Evolutionary conservation across 2,113 vertebrate species (phyloP), one percentile per base, ranked within the genome.

Genomic region (Phaetusa simplex): DNA sequence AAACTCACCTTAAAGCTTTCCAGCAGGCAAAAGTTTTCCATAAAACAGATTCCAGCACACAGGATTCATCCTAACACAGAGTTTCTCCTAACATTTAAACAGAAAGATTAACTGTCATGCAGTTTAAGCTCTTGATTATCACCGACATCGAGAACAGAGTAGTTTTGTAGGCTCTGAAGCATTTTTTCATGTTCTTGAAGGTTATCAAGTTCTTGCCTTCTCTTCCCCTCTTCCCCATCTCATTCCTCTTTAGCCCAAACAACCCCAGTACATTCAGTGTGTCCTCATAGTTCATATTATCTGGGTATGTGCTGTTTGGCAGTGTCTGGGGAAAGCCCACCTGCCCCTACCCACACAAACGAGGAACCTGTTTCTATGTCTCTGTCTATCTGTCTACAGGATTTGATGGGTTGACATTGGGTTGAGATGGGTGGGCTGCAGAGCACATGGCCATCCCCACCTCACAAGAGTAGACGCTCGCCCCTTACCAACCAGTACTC

Each of bases 1-100:
- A 59, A 93, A 76, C 12, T 52, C 74, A 30, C 43, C 74, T 56
- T 34, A 69, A 88, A 88, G 79, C 43, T 86, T 92, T 36, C 85
- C 94, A 92, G 85, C n/a, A 90, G 66, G 43, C 42, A 62, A 29
- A 15, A 29, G 27, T 12, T 61, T 69, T 62, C 82, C 50, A 2
- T 8, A 26, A 38, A 72, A 9, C 16, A 45, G 29, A 50, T 85
- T 65, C 66, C 85, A 85, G 90, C 47, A 16, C 8, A 22, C 2
- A 29, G 5, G 22, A 70, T 74, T n/a, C 52, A 29, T 71, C 52
- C 3, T 5, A 32, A 34, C 3, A 32, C 27, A 1, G 29, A 17
- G 24, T 24, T 92, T 65, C 47, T 19, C 47, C 42, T 29, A 42
- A 71, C 9, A 14, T 66, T 90, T 32, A 66, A n/a, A 38, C 22